Evolutionary conservation across 2,113 vertebrate genomes (phyloP).

Genomic region (Lutjanus erythropterus): DNA sequence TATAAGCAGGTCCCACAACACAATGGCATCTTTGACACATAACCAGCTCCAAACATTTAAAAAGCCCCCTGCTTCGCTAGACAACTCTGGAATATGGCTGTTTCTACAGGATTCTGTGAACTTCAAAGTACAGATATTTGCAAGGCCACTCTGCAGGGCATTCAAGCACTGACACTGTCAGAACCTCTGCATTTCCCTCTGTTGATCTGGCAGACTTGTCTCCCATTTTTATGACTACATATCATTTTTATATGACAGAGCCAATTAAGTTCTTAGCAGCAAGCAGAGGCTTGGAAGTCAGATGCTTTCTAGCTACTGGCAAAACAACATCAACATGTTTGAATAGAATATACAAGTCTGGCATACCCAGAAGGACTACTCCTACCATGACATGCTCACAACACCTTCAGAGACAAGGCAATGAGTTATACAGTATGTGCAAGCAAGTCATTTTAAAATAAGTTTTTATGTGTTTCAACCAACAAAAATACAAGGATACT

Average conservation of each 20-base stretch:
- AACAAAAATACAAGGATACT: not conserved
- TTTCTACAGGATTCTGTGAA: not conserved
- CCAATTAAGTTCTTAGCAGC: slow-evolving; percentile 3
- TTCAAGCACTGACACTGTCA: not conserved
- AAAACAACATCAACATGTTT: not conserved
- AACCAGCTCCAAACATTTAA: not conserved
- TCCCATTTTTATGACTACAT: not conserved
- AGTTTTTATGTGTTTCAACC: no score
- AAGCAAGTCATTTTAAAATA: no score
- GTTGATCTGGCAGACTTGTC: slow-evolving; percentile 1
- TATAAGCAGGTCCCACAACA: not conserved
- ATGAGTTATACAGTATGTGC: not conserved
- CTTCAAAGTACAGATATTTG: not conserved
- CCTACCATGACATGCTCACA: no score
- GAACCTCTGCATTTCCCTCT: not conserved
- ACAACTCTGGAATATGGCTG: not conserved
- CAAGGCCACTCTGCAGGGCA: not conserved
- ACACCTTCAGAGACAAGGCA: not conserved
- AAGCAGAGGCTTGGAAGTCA: slow-evolving; percentile 24
- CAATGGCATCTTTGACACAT: not conserved
- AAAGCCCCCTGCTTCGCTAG: not conserved
- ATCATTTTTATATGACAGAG: not conserved
- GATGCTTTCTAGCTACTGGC: not conserved
- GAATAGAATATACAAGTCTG: not conserved
- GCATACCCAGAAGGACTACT: no score